Base-by-base conservation (phyloP, 2,888 invertebrate genomes). In the Heliconius charithonia region DNA sequence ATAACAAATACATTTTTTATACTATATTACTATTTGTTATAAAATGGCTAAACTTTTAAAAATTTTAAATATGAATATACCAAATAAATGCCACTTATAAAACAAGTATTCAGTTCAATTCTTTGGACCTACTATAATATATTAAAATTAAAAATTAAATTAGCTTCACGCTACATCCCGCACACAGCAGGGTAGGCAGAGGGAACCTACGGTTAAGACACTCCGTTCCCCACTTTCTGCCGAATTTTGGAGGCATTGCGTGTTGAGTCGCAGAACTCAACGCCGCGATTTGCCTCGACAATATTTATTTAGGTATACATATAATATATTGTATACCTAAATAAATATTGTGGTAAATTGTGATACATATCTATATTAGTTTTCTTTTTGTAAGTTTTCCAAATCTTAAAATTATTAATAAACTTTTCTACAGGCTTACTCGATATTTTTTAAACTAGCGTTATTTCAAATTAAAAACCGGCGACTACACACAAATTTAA, bases 401-500 rank as follows among this genome's bases (percentile, higher is more conserved):
- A 29, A 56, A 29, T 51, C 12, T 29, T 29, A 22, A 71, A 12
- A 71, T 29, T 32, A 51, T 71, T 16, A 32, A 13, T 22, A 32
- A 32, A 32, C 22, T n/a, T 13, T 25, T 9, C 13, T 65, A 27
- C 4, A 27, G 10, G 6, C 27, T 27, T 13, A 27, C 12, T 13
- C 37, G 27, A 62, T 25, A 74, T 25, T 62, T 41, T 27, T 62
- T 3, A 22, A 62, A 45, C 0, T 41, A 59, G 29, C 65, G 45
- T 56, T 25, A 16, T 25, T 7, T 7, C 3, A 45, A 71, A 65
- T 51, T 19, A 75, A 51, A 73, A 67, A 63, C 29, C 6, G 67
- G 45, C 22, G 29, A 22, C 65, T 65, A 72, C 62, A 62, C 59
- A 80, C 62, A 79, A 73, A 79, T 77, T 77, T 80, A 82, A 80